Percentiles rank a stretch among this genome's conserved stretches.
Conservation (phyloP, 2,797 vertebrate species). For the Aulostomus chinensis region DNA sequence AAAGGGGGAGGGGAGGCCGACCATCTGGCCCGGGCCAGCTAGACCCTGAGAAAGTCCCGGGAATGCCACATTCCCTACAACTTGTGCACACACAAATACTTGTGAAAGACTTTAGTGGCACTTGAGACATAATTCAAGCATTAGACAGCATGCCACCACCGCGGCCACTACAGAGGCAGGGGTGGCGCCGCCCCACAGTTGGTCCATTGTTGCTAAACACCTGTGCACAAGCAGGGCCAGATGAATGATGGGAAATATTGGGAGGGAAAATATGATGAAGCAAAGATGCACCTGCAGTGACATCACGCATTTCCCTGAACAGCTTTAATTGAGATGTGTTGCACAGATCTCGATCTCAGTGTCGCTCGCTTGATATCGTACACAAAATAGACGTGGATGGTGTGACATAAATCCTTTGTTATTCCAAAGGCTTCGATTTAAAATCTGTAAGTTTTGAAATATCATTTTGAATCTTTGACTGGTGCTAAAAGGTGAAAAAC, state of each 20-base stretch:
- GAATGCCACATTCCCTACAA: slow-evolving; percentile 66
- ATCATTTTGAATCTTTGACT: too few relatives aligned
- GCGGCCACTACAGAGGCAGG: slow-evolving; percentile 36
- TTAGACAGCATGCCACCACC: slow-evolving; percentile 41
- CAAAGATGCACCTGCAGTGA: too few relatives aligned
- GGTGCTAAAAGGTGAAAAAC: too few relatives aligned
- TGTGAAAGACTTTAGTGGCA: slow-evolving; percentile 72
- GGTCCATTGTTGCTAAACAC: slow-evolving; percentile 16
- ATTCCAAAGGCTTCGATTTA: too few relatives aligned
- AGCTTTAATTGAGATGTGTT: too few relatives aligned
- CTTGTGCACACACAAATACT: slow-evolving; percentile 62
- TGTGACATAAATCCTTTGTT: too few relatives aligned
- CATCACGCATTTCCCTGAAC: too few relatives aligned
- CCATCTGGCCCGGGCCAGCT: slow-evolving; percentile 81
- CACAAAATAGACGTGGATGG: too few relatives aligned
- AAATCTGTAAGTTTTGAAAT: too few relatives aligned
- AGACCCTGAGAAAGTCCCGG: slow-evolving; percentile 76
- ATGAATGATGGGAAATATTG: slow-evolving; percentile 39
- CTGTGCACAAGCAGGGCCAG: slow-evolving; percentile 33
- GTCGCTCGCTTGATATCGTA: too few relatives aligned
- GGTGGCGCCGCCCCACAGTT: slow-evolving; percentile 3
- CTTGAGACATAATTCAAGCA: slow-evolving; percentile 67
- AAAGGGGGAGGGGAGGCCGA: slow-evolving; percentile 52
- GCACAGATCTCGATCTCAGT: too few relatives aligned
- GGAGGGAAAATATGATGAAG: neutral